Percentiles rank a stretch among this genome's conserved stretches.
These are phyloP conservation scores for Holothuria scabra DNA, from an alignment of 53 echinoderm and acorn worm genomes.

Conservation along the genomic window DNA sequence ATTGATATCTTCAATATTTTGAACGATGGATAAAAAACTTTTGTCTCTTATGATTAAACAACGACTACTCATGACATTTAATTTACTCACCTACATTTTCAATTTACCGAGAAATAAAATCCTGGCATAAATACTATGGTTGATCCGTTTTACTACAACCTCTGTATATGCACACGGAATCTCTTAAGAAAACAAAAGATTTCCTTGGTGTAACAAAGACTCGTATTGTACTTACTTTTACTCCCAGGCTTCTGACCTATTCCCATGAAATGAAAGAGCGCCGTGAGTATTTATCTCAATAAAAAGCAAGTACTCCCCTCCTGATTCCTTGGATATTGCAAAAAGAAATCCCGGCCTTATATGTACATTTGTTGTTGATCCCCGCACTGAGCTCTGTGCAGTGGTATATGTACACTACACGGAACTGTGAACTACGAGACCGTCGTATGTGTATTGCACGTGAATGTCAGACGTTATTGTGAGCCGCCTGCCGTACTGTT, in stretches of 20 bases:
- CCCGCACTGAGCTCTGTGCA: not conserved
- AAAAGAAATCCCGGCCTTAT: constrained; percentile 41
- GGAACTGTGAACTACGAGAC: not conserved
- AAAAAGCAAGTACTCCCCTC: not conserved
- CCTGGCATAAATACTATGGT: too few species aligned
- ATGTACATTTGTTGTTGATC: constrained; percentile 21
- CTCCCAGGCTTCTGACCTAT: constrained; percentile 18
- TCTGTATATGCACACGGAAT: not conserved
- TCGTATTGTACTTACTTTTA: constrained; percentile 1
- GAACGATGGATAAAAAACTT: too few species aligned
- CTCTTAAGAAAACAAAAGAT: constrained; percentile 18
- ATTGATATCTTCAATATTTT: too few species aligned
- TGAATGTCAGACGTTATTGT: constrained; percentile 44
- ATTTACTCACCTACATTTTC: too few species aligned
- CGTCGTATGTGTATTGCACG: constrained; percentile 30
- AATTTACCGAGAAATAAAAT: too few species aligned
- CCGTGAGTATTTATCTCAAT: constrained; percentile 1
- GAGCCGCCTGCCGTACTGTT: constrained; percentile 17
- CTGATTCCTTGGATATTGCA: constrained; percentile 19
- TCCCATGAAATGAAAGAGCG: constrained; percentile 35
- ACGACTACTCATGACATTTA: too few species aligned
- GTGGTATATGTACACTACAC: constrained; percentile 1
- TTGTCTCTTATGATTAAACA: too few species aligned
- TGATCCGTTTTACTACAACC: too few species aligned
- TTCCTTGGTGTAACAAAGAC: not conserved